Evolutionary conservation across 2,888 invertebrate genomes (phyloP), one percentile per base, ranked within the genome.

Genomic region (Griposia aprilina): DNA sequence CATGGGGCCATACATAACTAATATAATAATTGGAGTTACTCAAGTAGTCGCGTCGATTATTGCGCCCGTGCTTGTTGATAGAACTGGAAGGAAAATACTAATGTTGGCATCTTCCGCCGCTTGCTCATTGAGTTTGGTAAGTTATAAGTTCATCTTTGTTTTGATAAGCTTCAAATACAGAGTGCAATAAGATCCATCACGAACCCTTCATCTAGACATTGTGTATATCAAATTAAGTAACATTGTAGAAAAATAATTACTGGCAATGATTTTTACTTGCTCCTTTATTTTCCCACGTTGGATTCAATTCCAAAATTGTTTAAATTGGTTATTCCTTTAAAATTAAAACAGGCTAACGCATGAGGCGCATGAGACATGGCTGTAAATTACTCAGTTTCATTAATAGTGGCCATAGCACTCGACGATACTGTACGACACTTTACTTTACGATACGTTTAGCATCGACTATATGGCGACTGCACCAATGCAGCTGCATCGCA

Each of bases 81-180:
- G 90, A 81, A 78, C 85, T 85, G 94, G 94, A 52, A 90, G 94
- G 50, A 92, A 85, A 71, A 72, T 80, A 3, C 78, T 95, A 6
- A 57, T 95, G n/a, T 70, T 93, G 17, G n/a, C 87, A 0, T 94
- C 94, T 0, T 93, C 93, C 0, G 88, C 86, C 5, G 72, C 84
- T 1, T 93, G 93, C 69, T 86, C 84, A 74, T 66, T 93, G 0
- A 93, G 92, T 87, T 90, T 94, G 88, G 94, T 94, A 84, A 91
- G 92, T 41, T 41, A 0, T 36, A 36, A 36, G 30, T 36, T 36
- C 30, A 84, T 57, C 13, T 30, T n/a, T 20, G 17, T 41, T 52
- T 68, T 23, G 7, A 5, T 41, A 41, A 26, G 2, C 5, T 10
- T 11, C 0, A 30, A 41, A 23, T 62, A 6, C 11, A 11, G 23